These are phyloP conservation scores for Setophaga coronata DNA, from an alignment of 2,113 vertebrate species.

Conservation along the genomic window DNA sequence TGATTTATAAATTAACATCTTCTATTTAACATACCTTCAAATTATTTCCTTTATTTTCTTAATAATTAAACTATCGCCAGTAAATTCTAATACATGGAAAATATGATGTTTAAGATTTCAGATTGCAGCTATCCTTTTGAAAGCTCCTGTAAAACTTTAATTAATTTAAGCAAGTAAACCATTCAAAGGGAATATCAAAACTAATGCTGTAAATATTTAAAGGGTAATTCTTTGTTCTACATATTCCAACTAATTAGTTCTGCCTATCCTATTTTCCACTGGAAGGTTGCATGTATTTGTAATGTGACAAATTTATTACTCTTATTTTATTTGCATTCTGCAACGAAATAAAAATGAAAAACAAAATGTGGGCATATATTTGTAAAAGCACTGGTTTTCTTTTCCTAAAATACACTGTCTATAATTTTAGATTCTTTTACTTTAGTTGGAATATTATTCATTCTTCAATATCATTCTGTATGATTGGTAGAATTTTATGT, in stretches of 20 bases:
- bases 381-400: not conserved
- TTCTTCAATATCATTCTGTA: not conserved
- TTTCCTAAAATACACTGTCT: not conserved
- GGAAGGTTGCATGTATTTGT: not conserved
- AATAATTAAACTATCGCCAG: not conserved
- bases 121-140: not conserved
- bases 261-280: not conserved
- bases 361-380: not conserved
- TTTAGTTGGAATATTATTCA: not conserved
- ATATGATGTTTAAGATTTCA: not conserved
- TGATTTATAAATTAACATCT: not conserved
- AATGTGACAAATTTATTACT: not conserved
- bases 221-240: not conserved
- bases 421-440: not conserved
- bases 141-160: not conserved
- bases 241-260: not conserved
- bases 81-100: not conserved
- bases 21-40: not conserved
- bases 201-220: not conserved
- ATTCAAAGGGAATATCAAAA: conserved; percentile 1
- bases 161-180: not conserved
- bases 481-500: not conserved
- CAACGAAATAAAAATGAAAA: not conserved
- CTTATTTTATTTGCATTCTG: not conserved
- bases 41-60: conserved; percentile 4